Percentiles rank a stretch among this genome's conserved stretches.
These are phyloP conservation scores for Psettodes erumei DNA, from an alignment of 2,113 vertebrate species.

Conservation along the genomic window DNA sequence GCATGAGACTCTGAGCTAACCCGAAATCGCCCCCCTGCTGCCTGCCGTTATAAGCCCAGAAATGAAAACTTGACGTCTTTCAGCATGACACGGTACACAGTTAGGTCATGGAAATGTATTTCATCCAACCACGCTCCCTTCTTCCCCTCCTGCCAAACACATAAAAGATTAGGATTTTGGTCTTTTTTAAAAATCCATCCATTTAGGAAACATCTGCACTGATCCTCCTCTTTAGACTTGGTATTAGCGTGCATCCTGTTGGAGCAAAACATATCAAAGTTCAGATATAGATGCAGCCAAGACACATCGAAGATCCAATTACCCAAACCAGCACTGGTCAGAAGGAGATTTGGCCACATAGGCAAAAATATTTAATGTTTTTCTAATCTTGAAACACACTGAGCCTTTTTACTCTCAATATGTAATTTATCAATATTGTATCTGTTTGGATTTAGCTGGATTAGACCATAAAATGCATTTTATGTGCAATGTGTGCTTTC, in stretches of 20 bases:
- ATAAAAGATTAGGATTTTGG: slow-evolving; percentile 24
- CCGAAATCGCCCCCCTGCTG: background rate
- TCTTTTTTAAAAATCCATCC: slow-evolving; percentile 10
- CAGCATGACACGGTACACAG: slow-evolving; percentile 7
- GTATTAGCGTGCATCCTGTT: slow-evolving; percentile 11
- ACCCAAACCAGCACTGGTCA: slow-evolving; percentile 1
- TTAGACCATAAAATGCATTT: slow-evolving; percentile 9
- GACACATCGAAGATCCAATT: background rate
- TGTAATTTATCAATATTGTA: background rate
- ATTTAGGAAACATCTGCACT: slow-evolving; percentile 37
- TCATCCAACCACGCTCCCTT: background rate
- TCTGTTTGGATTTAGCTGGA: slow-evolving; percentile 18
- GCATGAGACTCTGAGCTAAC: slow-evolving; percentile 43
- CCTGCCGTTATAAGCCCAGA: slow-evolving; percentile 49
- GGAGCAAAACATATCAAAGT: slow-evolving; percentile 2
- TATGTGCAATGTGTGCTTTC: background rate
- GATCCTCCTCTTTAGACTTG: slow-evolving; percentile 27
- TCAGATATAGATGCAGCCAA: background rate
- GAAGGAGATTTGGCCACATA: slow-evolving; percentile 12
- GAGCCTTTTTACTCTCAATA: slow-evolving; percentile 24
- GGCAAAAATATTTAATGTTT: slow-evolving; percentile 22
- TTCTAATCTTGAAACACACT: slow-evolving; percentile 37
- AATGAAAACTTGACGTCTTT: slow-evolving; percentile 65
- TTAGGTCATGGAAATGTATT: slow-evolving; percentile 22
- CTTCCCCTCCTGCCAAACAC: background rate